Evolutionary conservation across 2,113 vertebrate species (phyloP).

Genomic region (Nanger granti): DNA sequence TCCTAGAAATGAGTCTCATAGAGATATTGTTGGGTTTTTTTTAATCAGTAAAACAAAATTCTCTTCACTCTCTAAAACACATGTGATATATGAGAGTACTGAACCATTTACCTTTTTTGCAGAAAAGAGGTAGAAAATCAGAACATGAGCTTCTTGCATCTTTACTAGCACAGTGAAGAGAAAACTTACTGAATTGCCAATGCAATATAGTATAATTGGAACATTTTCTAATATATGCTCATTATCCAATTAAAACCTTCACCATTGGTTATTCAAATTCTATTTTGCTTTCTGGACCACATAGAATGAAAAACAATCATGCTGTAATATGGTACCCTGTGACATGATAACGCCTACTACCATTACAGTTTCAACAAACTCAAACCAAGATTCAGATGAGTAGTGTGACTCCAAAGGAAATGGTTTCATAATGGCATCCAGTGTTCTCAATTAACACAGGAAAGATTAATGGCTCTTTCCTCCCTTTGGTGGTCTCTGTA

Average conservation of each 20-base stretch:
- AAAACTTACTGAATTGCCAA: background rate
- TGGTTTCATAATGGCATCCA: background rate
- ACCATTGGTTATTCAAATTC: background rate
- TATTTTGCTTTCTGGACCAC: conserved; percentile 33
- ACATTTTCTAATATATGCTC: background rate
- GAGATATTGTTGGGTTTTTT: background rate
- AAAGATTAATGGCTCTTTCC: conserved; percentile 35
- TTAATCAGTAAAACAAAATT: background rate
- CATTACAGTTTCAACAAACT: conserved; percentile 28
- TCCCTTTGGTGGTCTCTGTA: conserved; percentile 31
- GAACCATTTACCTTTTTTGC: background rate
- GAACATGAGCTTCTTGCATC: background rate
- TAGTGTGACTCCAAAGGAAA: background rate
- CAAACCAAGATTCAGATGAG: background rate
- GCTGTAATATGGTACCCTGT: background rate
- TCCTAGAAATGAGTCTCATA: background rate
- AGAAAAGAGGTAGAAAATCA: background rate
- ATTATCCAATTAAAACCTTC: background rate
- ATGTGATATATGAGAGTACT: background rate
- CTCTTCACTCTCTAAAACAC: background rate
- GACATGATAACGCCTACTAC: background rate
- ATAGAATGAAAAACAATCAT: background rate
- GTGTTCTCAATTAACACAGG: conserved; percentile 41
- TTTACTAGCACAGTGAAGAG: background rate
- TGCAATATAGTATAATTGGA: background rate